These are phyloP conservation scores for Antheraea assamensis DNA, from an alignment of 2,888 invertebrate species.

Conservation along the genomic window DNA sequence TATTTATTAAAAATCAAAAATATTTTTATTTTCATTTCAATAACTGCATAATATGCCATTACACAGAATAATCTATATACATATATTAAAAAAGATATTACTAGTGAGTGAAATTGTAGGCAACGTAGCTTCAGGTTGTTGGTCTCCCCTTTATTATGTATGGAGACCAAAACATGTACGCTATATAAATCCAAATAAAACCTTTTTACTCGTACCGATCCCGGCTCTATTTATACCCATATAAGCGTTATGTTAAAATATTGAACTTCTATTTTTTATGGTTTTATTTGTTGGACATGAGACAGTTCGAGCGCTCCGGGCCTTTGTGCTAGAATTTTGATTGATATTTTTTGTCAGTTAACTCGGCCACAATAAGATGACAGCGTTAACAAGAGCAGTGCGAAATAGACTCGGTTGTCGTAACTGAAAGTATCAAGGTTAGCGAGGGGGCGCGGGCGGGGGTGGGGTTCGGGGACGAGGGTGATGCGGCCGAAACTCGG, in stretches of 20 bases:
- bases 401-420: conserved; percentile 72
- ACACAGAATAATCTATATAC: not conserved
- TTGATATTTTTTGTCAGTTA: conserved; percentile 81
- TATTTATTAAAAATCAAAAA: not conserved
- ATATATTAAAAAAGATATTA: not conserved
- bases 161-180: conserved; percentile 37
- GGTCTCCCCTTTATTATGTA: not conserved
- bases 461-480: not conserved
- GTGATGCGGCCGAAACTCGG: conserved; percentile 67
- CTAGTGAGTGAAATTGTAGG: not conserved
- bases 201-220: conserved; percentile 60
- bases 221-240: conserved; percentile 51
- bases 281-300: conserved; percentile 57
- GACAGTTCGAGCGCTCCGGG: conserved; percentile 70
- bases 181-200: conserved; percentile 62
- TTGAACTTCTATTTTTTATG: conserved; percentile 51
- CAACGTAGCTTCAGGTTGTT: not conserved
- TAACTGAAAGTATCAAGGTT: conserved; percentile 82
- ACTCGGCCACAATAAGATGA: conserved; percentile 80
- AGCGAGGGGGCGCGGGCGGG: conserved; percentile 60
- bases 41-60: not conserved
- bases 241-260: conserved; percentile 50
- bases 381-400: conserved; percentile 79
- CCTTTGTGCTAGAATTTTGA: conserved; percentile 82
- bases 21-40: not conserved